Base-by-base conservation (phyloP, 2,888 invertebrate genomes). In the Drosophila niveifrons region DNA sequence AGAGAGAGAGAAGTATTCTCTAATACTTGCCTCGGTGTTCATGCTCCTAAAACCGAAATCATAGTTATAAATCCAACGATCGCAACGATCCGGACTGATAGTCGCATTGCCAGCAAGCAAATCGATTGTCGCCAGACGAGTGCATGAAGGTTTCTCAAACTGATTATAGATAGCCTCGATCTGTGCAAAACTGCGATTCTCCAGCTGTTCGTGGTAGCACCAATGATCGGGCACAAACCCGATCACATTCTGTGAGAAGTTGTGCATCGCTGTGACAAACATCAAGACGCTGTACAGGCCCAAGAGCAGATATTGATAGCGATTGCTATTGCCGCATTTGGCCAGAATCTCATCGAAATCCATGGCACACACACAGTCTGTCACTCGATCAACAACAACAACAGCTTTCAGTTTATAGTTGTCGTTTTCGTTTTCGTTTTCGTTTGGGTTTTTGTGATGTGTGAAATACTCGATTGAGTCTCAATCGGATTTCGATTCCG, bases 231-330 rank as follows among this genome's bases (percentile, higher is more conserved):
- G 94, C 36, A 93, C 90, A 18, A 94, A 91, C 78, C 93, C 93
- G 44, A 94, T 94, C 77, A 94, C 93, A 48, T 93, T 94, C 88
- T 94, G 94, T 9, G 93, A 93, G 79, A 94, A 94, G 86, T 94
- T 94, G 78, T 94, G 94, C 85, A 93, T 93, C 2, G 93, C 93
- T 2, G 93, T 93, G 36, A 94, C 86, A 8, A 94, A 84, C 88
- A 94, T 94, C 52, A 94, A 91, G 0, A 93, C 56, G 57, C 93
- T 93, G 82, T 94, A 94, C 7, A 94, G 88, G 4, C 90, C 86
- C 85, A 94, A 90, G 28, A 94, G 79, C 41, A 93, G 91, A 47
- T 91, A 90, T 80, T 94, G 94, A 82, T 93, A 93, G 69, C 91
- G 92, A 57, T 93, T 92, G 70, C 93, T 93, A 77, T 93, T 93